Evolutionary conservation across 2,113 vertebrate genomes (phyloP), one percentile per base, ranked within the genome.

Genomic region (Piliocolobus tephrosceles): DNA sequence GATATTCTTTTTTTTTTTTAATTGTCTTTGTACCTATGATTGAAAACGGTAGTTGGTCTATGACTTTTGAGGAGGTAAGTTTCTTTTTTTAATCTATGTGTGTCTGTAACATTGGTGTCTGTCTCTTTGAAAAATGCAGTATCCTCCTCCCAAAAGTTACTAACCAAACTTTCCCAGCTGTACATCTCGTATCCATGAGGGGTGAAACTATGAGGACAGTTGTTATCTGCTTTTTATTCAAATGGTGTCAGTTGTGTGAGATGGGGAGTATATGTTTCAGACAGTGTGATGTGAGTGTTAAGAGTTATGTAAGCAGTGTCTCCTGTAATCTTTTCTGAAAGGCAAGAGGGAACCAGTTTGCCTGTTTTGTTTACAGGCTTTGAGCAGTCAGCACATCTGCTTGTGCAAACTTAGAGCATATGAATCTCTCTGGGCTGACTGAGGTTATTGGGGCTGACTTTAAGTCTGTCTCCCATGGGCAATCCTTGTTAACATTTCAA

Each of bases 11-110:
- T 98, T 98, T 98, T 96, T 98, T 98, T 98, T 98, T 84, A 97
- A 98, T 98, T 98, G 97, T 98, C 97, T 98, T 98, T 98, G 97
- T 98, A 98, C 96, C 98, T 98, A 99, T 99, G 99, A 91, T 98
- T 99, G 99, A 99, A 98, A 98, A 97, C 98, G 94, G 98, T 99
- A 97, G 98, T 98, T 98, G 98, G 97, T 98, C 98, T 98, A 88
- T 98, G 98, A 98, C 98, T 98, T 98, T 98, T 78, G 97, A 98
- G 97, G 99, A 99, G 99, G 99, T 99, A 99, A 99, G 99, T 99
- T 98, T 93, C 47, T 98, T 95, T 40, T 64, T 64, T 64, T 32
- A 64, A 97, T 98, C 97, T 98, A 12, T 98, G 93, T 98, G 38
- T 98, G 92, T 98, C 52, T 97, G 98, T 98, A 92, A 79, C 81